Percentiles rank a stretch among this genome's conserved stretches.
Conservation (phyloP, 2,113 vertebrate species). For the Oryzias melastigma region DNA sequence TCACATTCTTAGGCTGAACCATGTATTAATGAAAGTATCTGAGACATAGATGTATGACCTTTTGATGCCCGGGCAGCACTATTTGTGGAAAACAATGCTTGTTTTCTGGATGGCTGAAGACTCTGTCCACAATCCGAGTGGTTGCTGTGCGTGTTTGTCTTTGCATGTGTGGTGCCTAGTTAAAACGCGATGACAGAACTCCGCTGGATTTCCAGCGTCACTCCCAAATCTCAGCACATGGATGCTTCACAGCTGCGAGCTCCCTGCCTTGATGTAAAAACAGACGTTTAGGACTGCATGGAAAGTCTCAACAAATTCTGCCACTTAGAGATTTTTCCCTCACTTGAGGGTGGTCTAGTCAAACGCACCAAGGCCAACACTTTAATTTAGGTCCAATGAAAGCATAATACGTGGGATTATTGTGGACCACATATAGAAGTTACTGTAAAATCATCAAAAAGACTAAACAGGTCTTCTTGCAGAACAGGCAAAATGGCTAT, state of each 20-base stretch:
- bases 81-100: slow-evolving; percentile 37
- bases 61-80: slow-evolving; percentile 65
- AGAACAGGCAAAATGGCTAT: slow-evolving; percentile 39
- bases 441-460: slow-evolving; percentile 45
- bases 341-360: slow-evolving; percentile 51
- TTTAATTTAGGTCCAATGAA: slow-evolving; percentile 68
- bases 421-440: slow-evolving; percentile 62
- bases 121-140: slow-evolving; percentile 8
- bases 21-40: slow-evolving; percentile 54
- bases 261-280: slow-evolving; percentile 8
- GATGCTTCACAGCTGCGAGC: slow-evolving; percentile 33
- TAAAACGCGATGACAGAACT: slow-evolving; percentile 31
- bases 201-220: slow-evolving; percentile 27
- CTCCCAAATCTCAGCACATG: slow-evolving; percentile 29
- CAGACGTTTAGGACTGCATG: not conserved
- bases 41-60: slow-evolving; percentile 75
- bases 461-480: slow-evolving; percentile 31
- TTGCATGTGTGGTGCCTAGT: slow-evolving; percentile 30
- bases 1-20: slow-evolving; percentile 22
- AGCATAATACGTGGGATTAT: slow-evolving; percentile 54
- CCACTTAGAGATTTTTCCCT: slow-evolving; percentile 43
- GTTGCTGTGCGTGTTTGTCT: slow-evolving; percentile 6
- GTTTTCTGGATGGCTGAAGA: slow-evolving; percentile 20
- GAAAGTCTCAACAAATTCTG: slow-evolving; percentile 16
- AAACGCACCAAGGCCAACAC: slow-evolving; percentile 42